These are phyloP conservation scores for Drosophila azteca DNA, from an alignment of 1,140 invertebrate genomes.

Conservation along the genomic window DNA sequence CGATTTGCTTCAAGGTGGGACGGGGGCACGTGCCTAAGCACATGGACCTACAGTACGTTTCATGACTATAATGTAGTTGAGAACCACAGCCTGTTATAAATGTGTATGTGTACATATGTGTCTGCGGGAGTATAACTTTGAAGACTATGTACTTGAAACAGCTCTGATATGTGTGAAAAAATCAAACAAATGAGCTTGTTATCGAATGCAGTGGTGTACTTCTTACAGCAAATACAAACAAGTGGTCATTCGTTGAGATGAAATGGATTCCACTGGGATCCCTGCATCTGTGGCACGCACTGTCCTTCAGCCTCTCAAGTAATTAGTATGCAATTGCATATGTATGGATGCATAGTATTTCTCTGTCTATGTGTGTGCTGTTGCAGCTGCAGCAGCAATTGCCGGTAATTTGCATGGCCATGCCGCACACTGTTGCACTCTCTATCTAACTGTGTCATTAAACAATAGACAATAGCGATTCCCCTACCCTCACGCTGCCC, in stretches of 20 bases:
- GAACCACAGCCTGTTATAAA: neutral
- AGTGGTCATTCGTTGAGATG: too few species aligned
- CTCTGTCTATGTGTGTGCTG: neutral
- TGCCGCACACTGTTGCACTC: slow-evolving; percentile 18
- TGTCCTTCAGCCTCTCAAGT: too few species aligned
- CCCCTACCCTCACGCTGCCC: neutral
- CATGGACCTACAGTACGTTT: slow-evolving; percentile 15
- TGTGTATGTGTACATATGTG: too few species aligned
- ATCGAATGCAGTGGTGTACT: too few species aligned
- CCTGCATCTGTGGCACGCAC: too few species aligned
- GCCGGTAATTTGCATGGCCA: slow-evolving; percentile 65
- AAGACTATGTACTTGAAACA: too few species aligned
- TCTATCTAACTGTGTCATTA: slow-evolving; percentile 57
- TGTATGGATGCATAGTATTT: neutral
- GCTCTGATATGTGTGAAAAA: too few species aligned
- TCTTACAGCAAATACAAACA: too few species aligned
- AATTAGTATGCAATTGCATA: too few species aligned
- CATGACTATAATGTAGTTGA: neutral
- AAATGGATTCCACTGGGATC: too few species aligned
- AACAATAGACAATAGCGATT: slow-evolving; percentile 27
- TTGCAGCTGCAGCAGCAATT: slow-evolving; percentile 45
- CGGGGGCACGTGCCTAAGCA: slow-evolving; percentile 56
- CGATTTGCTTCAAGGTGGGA: slow-evolving; percentile 43
- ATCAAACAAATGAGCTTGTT: too few species aligned
- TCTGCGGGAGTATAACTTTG: too few species aligned